Conservation (phyloP, 2,113 vertebrate species). For the Heteronetta atricapilla region DNA sequence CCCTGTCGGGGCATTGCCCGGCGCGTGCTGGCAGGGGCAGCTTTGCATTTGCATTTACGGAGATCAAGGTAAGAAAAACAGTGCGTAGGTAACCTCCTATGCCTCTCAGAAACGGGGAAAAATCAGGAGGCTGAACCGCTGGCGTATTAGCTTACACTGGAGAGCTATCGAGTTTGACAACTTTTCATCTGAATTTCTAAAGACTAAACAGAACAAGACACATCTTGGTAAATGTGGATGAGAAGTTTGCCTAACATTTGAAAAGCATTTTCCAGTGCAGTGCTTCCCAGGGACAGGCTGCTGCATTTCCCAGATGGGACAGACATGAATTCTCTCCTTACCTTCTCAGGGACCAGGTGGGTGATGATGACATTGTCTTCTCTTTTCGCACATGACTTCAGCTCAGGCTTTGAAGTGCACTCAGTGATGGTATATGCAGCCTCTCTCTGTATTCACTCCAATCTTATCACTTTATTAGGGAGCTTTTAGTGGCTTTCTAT, state of each 20-base stretch:
- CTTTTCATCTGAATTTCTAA: background rate
- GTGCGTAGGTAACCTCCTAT: rapidly evolving
- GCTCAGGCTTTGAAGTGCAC: background rate
- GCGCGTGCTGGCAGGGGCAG: background rate
- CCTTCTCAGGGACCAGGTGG: background rate
- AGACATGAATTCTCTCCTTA: background rate
- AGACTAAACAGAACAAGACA: background rate
- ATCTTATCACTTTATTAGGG: background rate
- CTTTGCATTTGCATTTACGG: rapidly evolving
- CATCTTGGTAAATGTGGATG: background rate
- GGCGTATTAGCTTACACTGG: background rate
- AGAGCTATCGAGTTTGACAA: background rate
- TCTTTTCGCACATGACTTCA: background rate
- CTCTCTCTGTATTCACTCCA: background rate
- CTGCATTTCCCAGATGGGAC: background rate
- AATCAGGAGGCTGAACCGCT: rapidly evolving
- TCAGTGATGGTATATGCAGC: background rate
- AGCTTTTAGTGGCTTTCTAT: background rate
- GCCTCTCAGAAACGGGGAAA: background rate
- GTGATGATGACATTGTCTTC: background rate
- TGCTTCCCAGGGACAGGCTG: background rate
- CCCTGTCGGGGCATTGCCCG: background rate
- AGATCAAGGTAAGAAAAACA: background rate
- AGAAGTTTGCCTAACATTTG: background rate
- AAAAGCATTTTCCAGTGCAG: background rate